These are phyloP conservation scores for Holothuria glaberrima DNA, from an alignment of 35 echinoderm and acorn worm species.

Conservation along the genomic window DNA sequence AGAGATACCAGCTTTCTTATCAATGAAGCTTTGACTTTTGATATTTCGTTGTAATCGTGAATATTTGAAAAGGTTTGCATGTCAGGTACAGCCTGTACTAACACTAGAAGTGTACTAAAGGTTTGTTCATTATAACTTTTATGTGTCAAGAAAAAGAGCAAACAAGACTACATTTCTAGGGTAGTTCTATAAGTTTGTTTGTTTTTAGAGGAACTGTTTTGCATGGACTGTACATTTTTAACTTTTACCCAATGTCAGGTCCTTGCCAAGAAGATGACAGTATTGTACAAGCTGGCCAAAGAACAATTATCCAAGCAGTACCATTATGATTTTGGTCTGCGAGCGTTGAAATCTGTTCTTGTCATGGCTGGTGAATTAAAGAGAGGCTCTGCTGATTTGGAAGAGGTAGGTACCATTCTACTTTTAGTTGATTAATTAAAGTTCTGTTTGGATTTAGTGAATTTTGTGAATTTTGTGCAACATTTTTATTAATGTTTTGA, in stretches of 20 bases:
- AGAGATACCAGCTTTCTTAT: no score
- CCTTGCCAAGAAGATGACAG: constrained; percentile 99
- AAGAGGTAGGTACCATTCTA: constrained; percentile 72
- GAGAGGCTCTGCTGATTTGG: constrained; percentile 95
- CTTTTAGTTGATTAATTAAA: not conserved
- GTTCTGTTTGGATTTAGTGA: not conserved
- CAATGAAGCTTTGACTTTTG: no score
- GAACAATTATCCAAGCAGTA: constrained; percentile 96
- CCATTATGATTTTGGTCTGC: constrained; percentile 99
- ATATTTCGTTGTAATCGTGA: no score
- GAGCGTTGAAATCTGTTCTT: constrained; percentile 94
- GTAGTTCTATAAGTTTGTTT: not conserved
- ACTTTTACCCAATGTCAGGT: constrained; percentile 38
- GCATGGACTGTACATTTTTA: no score
- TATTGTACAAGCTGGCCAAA: constrained; percentile 97
- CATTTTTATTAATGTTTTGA: not conserved
- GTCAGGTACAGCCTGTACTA: no score
- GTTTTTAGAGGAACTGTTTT: not conserved
- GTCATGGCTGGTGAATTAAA: constrained; percentile 99
- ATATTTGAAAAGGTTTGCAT: no score
- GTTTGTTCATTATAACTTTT: no score
- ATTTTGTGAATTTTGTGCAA: not conserved
- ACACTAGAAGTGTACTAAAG: no score
- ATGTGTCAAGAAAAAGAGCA: not conserved
- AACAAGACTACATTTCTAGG: not conserved